A percentile compares a stretch with the other conserved stretches of the same genome.
These are phyloP conservation scores for Microctenopoma stevenorrisi DNA, from an alignment of 2,797 vertebrate genomes.

Conservation along the genomic window DNA sequence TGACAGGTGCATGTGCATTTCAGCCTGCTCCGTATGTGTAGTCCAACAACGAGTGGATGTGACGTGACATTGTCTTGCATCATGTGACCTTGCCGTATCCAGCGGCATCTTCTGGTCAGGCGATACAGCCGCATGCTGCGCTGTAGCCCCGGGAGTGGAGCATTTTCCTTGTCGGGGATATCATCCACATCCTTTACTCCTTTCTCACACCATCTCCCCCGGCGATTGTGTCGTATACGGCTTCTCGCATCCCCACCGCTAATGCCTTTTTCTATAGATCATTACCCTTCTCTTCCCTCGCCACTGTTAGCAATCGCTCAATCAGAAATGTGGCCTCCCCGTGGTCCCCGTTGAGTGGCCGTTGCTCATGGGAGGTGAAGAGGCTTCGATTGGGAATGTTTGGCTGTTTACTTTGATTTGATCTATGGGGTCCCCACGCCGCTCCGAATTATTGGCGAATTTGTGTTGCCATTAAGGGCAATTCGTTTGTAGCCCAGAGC, in stretches of 20 bases:
- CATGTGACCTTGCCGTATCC: slow-evolving; percentile 44
- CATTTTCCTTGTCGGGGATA: slow-evolving; percentile 61
- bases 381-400: slow-evolving; percentile 55
- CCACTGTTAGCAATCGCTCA: slow-evolving; percentile 74
- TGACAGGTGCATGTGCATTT: slow-evolving; percentile 7
- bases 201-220: slow-evolving; percentile 63
- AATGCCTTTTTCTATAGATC: slow-evolving; percentile 80
- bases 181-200: slow-evolving; percentile 68
- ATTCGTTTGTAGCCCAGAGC: slow-evolving; percentile 58
- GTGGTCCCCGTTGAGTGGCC: slow-evolving; percentile 56
- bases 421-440: slow-evolving; percentile 51
- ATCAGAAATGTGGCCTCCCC: slow-evolving; percentile 65
- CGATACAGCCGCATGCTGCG: slow-evolving; percentile 11
- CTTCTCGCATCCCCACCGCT: slow-evolving; percentile 66
- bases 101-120: slow-evolving; percentile 27
- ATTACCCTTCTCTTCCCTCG: slow-evolving; percentile 72
- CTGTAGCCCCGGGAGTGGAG: slow-evolving; percentile 26
- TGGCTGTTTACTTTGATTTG: slow-evolving; percentile 72
- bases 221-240: slow-evolving; percentile 55
- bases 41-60: slow-evolving; percentile 29
- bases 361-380: slow-evolving; percentile 60
- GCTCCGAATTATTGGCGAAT: slow-evolving; percentile 59
- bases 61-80: slow-evolving; percentile 35
- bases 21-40: neutral
- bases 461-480: slow-evolving; percentile 48